phyloP scores from a whole-genome alignment of 2,888 invertebrate species.

The Drosophila neutralis region DNA sequence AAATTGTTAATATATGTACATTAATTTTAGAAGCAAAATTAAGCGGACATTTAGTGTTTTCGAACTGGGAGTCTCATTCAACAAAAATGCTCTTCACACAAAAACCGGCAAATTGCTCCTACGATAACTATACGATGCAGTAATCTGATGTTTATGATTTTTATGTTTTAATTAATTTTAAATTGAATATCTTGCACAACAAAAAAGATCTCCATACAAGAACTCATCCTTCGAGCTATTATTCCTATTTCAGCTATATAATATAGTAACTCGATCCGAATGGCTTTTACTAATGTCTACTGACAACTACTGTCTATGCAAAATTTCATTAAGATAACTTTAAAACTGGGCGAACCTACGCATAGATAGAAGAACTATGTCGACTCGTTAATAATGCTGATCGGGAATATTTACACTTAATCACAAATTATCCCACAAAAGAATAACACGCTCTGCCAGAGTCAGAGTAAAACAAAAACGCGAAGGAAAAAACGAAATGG shows the following conservation, averaged over 20 bases:
- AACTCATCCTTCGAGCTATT: neutral
- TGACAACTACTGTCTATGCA: neutral
- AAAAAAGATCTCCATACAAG: neutral
- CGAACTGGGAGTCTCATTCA: neutral
- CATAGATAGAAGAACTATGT: neutral
- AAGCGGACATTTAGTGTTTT: neutral
- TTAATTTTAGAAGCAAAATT: no score
- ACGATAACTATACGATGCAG: no score
- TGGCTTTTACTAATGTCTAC: neutral
- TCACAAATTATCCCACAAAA: neutral
- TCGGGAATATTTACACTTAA: neutral
- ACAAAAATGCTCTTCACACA: neutral
- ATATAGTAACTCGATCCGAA: neutral
- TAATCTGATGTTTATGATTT: no score
- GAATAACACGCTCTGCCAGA: neutral
- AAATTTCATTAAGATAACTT: neutral
- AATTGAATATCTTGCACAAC: neutral
- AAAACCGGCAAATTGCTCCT: no score
- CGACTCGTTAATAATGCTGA: neutral
- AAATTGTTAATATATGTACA: neutral
- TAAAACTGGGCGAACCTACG: neutral
- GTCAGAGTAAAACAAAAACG: conserved; percentile 8
- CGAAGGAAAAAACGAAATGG: conserved; percentile 19
- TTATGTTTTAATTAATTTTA: neutral
- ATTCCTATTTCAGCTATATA: neutral